Evolutionary conservation across 2,888 invertebrate genomes (phyloP).

Genomic region (Troilus luridus): DNA sequence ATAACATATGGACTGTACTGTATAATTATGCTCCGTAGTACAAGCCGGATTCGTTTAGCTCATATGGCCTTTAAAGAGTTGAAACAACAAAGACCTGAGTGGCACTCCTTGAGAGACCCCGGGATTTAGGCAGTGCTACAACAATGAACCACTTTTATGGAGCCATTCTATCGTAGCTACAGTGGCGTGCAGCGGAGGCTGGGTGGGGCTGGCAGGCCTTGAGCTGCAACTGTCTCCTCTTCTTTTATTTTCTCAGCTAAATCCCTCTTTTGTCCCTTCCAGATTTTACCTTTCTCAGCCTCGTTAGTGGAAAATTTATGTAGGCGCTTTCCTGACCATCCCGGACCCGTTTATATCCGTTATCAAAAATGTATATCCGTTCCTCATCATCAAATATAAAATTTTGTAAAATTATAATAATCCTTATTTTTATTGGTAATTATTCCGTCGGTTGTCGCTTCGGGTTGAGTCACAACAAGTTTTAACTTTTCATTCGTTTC

Average conservation of each 20-base stretch:
- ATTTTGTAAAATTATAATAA: too few relatives aligned
- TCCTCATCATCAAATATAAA: too few relatives aligned
- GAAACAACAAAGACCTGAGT: constrained; percentile 6
- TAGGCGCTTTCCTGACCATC: background rate
- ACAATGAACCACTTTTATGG: background rate
- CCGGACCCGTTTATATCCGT: background rate
- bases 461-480: too few relatives aligned
- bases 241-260: constrained; percentile 31
- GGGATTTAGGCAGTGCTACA: constrained; percentile 29
- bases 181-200: background rate
- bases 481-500: too few relatives aligned
- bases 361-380: too few relatives aligned
- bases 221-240: constrained; percentile 40
- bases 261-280: constrained; percentile 33
- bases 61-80: background rate
- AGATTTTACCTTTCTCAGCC: constrained; percentile 27
- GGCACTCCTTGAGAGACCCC: constrained; percentile 25
- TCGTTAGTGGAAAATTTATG: constrained; percentile 35
- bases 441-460: too few relatives aligned
- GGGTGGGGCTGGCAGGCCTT: constrained; percentile 21
- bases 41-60: constrained; percentile 5
- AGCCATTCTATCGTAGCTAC: background rate
- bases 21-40: background rate
- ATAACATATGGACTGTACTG: background rate
- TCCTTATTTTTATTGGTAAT: too few relatives aligned